Base-by-base conservation (phyloP, 2,888 invertebrate species). In the Agonum fuliginosum region DNA sequence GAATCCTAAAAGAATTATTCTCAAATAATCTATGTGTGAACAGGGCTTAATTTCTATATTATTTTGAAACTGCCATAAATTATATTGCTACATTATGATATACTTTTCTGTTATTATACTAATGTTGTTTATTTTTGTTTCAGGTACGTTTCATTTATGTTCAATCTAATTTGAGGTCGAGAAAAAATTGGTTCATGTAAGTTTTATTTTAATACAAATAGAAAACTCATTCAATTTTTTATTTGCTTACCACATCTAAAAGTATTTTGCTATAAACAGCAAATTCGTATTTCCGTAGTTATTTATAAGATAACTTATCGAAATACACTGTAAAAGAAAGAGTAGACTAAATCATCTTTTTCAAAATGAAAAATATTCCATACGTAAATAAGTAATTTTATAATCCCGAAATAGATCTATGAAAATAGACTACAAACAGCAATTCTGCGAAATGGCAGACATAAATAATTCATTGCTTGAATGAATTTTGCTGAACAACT, bases 381-480 rank as follows among this genome's bases (percentile, higher is more conserved):
- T 46, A 46, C 1, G 12, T 46, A 46, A 46, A 46, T 46, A 6
- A 12, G 12, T 17, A 46, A 46, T 46, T 46, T 46, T 17, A 46
- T 46, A 17, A 17, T 46, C 46, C 46, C 4, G 17, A 46, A 46
- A 46, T 46, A 46, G 46, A 10, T 17, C 12, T 17, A 17, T 17
- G 6, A 37, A 37, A 37, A 37, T 37, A 37, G 46, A 46, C 12
- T 17, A 12, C 46, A 46, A 46, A 46, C 2, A 12, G 12, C 1
- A 46, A 1, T 46, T 46, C 46, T 46, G 14, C 17, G 46, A 46
- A 46, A 3, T 46, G 46, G 6, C 6, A 6, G 12, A 46, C 12
- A 46, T 46, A 46, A 46, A 46, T 46, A 17, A 46, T 46, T 46
- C 46, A 12, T 17, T 46, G 46, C 46, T 46, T 46, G 46, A 46